Conservation (phyloP, 2,888 invertebrate genomes). For the Andrena fulva region DNA sequence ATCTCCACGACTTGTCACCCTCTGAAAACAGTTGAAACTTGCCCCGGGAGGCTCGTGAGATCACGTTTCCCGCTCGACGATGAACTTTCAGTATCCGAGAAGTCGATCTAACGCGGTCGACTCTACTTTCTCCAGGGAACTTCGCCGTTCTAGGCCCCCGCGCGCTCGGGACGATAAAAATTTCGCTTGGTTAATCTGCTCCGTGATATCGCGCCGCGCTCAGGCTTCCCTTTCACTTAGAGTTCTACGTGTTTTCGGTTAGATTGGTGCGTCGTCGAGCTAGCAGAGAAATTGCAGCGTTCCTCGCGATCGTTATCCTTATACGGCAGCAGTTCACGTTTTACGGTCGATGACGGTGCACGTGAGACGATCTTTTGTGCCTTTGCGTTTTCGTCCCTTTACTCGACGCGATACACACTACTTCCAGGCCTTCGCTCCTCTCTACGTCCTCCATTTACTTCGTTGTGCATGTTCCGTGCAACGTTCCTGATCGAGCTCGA, state of each 20-base stretch:
- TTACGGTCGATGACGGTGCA: too few relatives aligned
- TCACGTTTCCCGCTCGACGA: not conserved
- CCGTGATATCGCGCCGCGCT: not conserved
- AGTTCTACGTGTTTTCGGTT: not conserved
- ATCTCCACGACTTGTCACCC: not conserved
- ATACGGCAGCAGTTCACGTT: too few relatives aligned
- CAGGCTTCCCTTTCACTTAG: not conserved
- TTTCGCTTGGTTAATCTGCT: not conserved
- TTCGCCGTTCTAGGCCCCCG: not conserved
- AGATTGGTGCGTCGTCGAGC: not conserved
- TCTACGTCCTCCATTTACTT: not conserved
- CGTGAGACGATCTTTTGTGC: too few relatives aligned
- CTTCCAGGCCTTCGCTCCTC: too few relatives aligned
- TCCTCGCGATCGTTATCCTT: slow-evolving; percentile 3
- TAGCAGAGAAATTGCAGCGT: too few relatives aligned
- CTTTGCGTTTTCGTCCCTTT: too few relatives aligned
- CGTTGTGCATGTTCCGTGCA: slow-evolving; percentile 37
- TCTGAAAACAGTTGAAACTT: slow-evolving; percentile 17
- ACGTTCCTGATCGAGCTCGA: not conserved
- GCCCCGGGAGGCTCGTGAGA: slow-evolving; percentile 10
- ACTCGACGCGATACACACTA: too few relatives aligned
- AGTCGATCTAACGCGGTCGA: not conserved
- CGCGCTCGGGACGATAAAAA: not conserved
- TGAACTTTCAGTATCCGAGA: not conserved
- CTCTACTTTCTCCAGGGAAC: not conserved